phyloP scores from a whole-genome alignment of 2,888 invertebrate species.

The Chalcis sispes region DNA sequence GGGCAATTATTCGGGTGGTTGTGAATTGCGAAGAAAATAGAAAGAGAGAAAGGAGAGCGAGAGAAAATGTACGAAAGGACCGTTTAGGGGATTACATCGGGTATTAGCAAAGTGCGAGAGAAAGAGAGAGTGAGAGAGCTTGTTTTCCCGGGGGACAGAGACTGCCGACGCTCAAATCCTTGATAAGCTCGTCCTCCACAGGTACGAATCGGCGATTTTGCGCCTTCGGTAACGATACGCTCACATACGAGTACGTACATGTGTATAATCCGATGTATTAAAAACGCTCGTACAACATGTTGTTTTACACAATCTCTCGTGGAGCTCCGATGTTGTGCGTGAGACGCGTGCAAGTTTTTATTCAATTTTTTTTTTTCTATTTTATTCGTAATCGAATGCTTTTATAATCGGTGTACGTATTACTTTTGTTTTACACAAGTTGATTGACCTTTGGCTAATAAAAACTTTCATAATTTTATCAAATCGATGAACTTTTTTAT shows the following conservation, averaged over 20 bases:
- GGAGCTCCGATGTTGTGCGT: too few relatives aligned
- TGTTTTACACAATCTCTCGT: not conserved
- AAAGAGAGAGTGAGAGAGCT: too few relatives aligned
- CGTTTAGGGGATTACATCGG: conserved; percentile 74
- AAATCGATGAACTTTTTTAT: too few relatives aligned
- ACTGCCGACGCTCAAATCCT: conserved; percentile 60
- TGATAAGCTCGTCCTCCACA: conserved; percentile 60
- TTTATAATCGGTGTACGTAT: too few relatives aligned
- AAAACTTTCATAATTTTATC: too few relatives aligned
- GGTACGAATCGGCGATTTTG: conserved; percentile 42
- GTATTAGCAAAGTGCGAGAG: conserved; percentile 55
- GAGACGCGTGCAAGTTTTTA: too few relatives aligned
- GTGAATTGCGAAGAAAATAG: not conserved
- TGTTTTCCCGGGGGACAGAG: conserved; percentile 17
- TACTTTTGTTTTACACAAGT: too few relatives aligned
- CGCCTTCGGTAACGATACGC: conserved; percentile 30
- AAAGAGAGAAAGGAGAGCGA: conserved; percentile 31
- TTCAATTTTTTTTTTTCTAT: too few relatives aligned
- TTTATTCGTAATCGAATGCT: too few relatives aligned
- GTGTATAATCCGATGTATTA: conserved; percentile 49
- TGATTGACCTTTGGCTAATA: too few relatives aligned
- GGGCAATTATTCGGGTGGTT: conserved; percentile 44
- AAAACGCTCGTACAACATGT: conserved; percentile 37
- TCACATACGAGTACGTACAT: not conserved
- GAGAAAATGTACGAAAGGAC: conserved; percentile 52